Evolutionary conservation across 2,888 invertebrate species (phyloP).

Genomic region (Metellina segmentata): DNA sequence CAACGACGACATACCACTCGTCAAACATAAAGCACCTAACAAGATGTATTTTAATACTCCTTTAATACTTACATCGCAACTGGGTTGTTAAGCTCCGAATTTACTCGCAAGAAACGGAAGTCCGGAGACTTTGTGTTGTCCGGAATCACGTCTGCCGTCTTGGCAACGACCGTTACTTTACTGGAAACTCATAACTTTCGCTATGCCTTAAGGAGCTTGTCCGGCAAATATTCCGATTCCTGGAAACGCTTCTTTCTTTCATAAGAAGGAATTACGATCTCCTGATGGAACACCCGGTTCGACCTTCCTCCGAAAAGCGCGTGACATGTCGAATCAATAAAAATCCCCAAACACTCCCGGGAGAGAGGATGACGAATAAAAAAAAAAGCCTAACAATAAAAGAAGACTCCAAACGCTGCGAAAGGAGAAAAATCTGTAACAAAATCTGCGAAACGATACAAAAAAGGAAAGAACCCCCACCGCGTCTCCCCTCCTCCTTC

Average conservation of each 20-base stretch:
- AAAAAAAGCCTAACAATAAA: background rate
- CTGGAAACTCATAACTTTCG: background rate
- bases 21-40: background rate
- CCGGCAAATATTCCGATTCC: background rate
- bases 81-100: no score
- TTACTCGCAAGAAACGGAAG: background rate
- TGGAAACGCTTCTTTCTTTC: background rate
- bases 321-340: constrained; percentile 17
- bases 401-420: background rate
- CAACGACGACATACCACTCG: no score
- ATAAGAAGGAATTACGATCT: background rate
- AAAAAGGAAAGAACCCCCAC: background rate
- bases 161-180: background rate
- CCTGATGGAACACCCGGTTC: background rate
- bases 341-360: background rate
- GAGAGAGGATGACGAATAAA: background rate
- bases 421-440: background rate
- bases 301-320: constrained; percentile 3
- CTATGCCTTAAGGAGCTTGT: background rate
- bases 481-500: background rate
- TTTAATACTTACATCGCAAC: background rate
- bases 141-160: background rate
- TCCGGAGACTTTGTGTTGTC: background rate
- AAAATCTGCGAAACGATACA: background rate
- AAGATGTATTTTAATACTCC: background rate